Evolutionary conservation across 92 coral and sea anemone genomes (phyloP).

Genomic region (Palythoa caribaeorum): DNA sequence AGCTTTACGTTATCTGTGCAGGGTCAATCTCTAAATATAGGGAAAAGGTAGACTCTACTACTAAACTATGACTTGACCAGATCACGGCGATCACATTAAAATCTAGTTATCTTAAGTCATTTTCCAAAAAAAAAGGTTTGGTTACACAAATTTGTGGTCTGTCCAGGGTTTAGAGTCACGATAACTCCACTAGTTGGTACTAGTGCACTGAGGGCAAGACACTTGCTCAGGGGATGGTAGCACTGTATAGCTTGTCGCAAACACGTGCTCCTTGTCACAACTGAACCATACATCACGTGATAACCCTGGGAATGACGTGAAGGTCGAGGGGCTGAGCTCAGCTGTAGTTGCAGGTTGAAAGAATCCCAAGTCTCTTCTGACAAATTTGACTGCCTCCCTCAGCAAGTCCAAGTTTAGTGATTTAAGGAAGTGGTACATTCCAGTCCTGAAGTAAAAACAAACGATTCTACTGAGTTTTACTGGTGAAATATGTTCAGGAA

Average conservation of each 20-base stretch:
- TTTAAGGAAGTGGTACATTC: slow-evolving; percentile 14
- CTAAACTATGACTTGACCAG: too few species aligned
- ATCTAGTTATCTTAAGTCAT: too few species aligned
- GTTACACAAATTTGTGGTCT: too few species aligned
- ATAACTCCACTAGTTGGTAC: background rate
- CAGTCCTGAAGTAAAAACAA: slow-evolving; percentile 9
- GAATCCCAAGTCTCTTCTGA: background rate
- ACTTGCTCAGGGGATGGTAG: background rate
- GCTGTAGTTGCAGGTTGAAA: background rate
- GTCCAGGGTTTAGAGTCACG: too few species aligned
- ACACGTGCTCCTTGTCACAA: slow-evolving; percentile 28
- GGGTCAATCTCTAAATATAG: too few species aligned
- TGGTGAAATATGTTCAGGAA: background rate
- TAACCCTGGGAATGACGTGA: slow-evolving; percentile 34
- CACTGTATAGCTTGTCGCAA: background rate
- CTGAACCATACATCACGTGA: slow-evolving; percentile 22
- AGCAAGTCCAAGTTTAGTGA: background rate
- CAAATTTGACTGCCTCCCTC: background rate
- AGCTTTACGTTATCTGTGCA: too few species aligned
- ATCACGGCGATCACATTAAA: too few species aligned
- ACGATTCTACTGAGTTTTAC: background rate
- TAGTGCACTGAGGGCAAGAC: slow-evolving; percentile 1
- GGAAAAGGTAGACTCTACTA: too few species aligned
- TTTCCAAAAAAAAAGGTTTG: too few species aligned
- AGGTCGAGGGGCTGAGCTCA: background rate